Evolutionary conservation across 2,888 invertebrate species (phyloP).

Genomic region (Drosophila ustulata): DNA sequence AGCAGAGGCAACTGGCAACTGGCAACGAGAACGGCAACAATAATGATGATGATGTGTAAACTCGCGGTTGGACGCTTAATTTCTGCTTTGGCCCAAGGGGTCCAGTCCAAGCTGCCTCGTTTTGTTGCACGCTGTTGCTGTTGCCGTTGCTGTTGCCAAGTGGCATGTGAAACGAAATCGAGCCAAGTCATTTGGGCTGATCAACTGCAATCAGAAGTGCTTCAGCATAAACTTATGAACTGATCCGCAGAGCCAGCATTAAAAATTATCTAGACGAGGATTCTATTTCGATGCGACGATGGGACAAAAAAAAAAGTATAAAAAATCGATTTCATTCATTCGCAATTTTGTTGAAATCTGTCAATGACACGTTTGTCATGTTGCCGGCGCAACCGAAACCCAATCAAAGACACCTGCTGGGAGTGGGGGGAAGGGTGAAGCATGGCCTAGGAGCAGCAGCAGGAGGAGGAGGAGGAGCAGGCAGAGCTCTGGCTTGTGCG

Average conservation of each 20-base stretch:
- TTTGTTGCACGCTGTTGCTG: not conserved
- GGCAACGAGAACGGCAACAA: constrained; percentile 61
- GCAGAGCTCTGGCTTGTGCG: constrained; percentile 34
- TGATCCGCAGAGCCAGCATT: constrained; percentile 9
- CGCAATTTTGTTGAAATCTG: constrained; percentile 73
- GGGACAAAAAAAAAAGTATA: no score
- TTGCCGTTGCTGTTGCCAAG: constrained; percentile 50
- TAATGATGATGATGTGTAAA: constrained; percentile 81
- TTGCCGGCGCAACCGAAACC: constrained; percentile 30
- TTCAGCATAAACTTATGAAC: constrained; percentile 36
- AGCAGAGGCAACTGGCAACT: constrained; percentile 12
- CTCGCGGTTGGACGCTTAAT: constrained; percentile 79
- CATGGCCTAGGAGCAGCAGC: not conserved
- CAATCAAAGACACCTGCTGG: constrained; percentile 34
- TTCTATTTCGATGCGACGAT: not conserved
- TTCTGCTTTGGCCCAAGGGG: constrained; percentile 73
- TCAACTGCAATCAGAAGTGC: constrained; percentile 50
- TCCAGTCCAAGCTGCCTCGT: constrained; percentile 19
- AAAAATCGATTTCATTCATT: constrained; percentile 78
- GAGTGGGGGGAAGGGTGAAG: constrained; percentile 3
- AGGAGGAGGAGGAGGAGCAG: no score
- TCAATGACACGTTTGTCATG: constrained; percentile 72
- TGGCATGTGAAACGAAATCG: constrained; percentile 26
- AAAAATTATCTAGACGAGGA: constrained; percentile 27
- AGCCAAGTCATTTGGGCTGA: constrained; percentile 48